phyloP scores from a whole-genome alignment of 2,888 invertebrate genomes.

The Spodoptera exigua region DNA sequence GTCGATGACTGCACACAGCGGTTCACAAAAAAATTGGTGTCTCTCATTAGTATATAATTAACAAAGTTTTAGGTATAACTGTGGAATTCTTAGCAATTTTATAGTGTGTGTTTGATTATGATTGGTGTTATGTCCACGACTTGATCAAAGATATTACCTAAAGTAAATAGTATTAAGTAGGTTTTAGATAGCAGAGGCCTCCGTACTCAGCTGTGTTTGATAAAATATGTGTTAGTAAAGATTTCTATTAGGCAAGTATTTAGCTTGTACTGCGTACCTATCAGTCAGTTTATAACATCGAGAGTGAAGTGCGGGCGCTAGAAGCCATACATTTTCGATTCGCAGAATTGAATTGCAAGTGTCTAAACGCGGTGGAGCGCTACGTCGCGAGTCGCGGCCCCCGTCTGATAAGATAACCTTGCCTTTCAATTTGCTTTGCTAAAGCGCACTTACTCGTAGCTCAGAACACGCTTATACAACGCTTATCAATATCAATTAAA shows the following conservation, averaged over 20 bases:
- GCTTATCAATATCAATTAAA: constrained; percentile 76
- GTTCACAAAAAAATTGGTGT: constrained; percentile 30
- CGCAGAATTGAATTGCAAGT: constrained; percentile 68
- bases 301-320: constrained; percentile 26
- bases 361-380: constrained; percentile 59
- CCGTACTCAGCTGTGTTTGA: constrained; percentile 7
- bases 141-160: constrained; percentile 23
- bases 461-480: constrained; percentile 65
- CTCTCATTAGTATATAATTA: constrained; percentile 29
- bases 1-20: constrained; percentile 28
- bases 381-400: constrained; percentile 77
- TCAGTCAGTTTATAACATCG: constrained; percentile 15
- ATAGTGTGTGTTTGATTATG: constrained; percentile 26
- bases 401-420: constrained; percentile 88
- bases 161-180: constrained; percentile 29
- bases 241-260: constrained; percentile 14
- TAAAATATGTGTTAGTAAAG: constrained; percentile 1
- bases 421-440: constrained; percentile 86
- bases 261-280: constrained; percentile 22
- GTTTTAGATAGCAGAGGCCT: constrained; percentile 30
- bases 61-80: constrained; percentile 32
- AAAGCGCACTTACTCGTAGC: constrained; percentile 64
- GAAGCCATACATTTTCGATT: constrained; percentile 55
- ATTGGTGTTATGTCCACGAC: constrained; percentile 20
- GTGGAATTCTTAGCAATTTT: constrained; percentile 27